phyloP scores from a whole-genome alignment of 2,888 invertebrate species.

The Andricus curvator region DNA sequence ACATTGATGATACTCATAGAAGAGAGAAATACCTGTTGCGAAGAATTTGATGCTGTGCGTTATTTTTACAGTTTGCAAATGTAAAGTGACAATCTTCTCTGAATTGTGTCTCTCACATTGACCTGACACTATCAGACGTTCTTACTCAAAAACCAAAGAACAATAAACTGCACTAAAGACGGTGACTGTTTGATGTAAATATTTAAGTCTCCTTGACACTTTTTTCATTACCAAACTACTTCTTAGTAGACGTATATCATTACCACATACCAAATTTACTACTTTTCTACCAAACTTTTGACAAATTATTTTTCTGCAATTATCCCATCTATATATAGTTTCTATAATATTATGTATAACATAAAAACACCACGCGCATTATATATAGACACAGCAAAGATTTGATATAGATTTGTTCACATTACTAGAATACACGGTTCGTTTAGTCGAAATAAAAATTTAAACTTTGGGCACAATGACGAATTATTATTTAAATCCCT shows the following conservation, averaged over 20 bases:
- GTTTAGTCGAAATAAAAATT: constrained; percentile 20
- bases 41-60: background rate
- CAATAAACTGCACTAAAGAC: too few species aligned
- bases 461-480: constrained; percentile 23
- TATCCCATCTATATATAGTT: background rate
- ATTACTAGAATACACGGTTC: constrained; percentile 42
- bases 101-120: too few species aligned
- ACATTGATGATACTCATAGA: background rate
- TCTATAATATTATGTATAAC: constrained; percentile 33
- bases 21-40: background rate
- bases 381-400: constrained; percentile 67
- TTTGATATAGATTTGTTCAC: constrained; percentile 44
- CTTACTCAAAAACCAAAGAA: too few species aligned
- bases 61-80: background rate
- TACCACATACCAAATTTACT: background rate
- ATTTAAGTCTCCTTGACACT: background rate
- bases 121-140: too few species aligned
- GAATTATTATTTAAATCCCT: background rate
- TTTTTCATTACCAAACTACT: background rate
- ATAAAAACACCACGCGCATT: constrained; percentile 56
- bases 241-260: background rate
- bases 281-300: background rate
- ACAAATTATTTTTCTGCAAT: background rate
- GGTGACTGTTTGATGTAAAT: too few species aligned
- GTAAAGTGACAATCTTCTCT: too few species aligned